phyloP scores from a whole-genome alignment of 2,888 invertebrate species.

The Sminthurinus aureus region DNA sequence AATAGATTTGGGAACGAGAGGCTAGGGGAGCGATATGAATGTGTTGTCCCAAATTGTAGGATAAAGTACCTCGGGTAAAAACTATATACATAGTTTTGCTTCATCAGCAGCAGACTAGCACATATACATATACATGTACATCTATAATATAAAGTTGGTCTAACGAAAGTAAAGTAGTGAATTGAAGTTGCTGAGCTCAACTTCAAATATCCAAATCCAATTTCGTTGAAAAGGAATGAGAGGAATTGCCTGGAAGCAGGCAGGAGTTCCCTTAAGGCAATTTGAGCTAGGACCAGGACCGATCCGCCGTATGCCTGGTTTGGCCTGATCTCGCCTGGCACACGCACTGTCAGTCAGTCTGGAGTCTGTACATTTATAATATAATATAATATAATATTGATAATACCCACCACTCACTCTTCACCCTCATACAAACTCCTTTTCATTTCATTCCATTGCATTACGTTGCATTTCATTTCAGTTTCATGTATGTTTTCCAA shows the following conservation, averaged over 20 bases:
- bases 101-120: neutral
- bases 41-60: too few species aligned
- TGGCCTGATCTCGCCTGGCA: neutral
- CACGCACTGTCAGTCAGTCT: neutral
- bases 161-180: too few species aligned
- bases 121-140: neutral
- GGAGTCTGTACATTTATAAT: neutral
- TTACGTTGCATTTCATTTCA: neutral
- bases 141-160: neutral
- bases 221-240: neutral
- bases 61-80: too few species aligned
- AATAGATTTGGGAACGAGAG: neutral
- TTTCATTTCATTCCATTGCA: neutral
- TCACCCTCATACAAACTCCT: neutral
- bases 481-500: too few species aligned
- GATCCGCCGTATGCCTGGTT: neutral
- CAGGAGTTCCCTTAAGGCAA: neutral
- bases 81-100: neutral
- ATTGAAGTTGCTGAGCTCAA: too few species aligned
- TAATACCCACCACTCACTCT: neutral
- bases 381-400: too few species aligned
- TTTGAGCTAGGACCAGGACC: neutral
- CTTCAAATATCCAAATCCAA: neutral
- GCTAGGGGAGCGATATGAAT: neutral
- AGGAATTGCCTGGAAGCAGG: neutral